Evolutionary conservation across 2,888 invertebrate species (phyloP).

Genomic region (Salpingus planirostris): DNA sequence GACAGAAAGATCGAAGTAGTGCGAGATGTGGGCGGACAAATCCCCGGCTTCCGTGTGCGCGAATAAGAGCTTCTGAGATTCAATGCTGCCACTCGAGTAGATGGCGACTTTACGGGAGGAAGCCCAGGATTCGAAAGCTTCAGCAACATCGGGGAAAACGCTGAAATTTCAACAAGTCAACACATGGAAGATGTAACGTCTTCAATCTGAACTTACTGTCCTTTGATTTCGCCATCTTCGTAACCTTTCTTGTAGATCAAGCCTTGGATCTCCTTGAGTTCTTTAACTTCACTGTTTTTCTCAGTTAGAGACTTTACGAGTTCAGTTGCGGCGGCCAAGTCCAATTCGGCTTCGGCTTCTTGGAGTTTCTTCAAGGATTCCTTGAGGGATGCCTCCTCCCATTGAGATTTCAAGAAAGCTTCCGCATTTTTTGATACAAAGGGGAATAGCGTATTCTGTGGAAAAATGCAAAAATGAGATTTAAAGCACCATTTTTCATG

Average conservation of each 20-base stretch:
- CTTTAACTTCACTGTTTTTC: conserved; percentile 65
- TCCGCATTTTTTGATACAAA: conserved; percentile 67
- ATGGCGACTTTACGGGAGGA: conserved; percentile 57
- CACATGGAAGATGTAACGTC: too few species aligned
- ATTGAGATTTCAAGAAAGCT: conserved; percentile 60
- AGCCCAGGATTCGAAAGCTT: conserved; percentile 64
- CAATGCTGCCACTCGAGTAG: conserved; percentile 87
- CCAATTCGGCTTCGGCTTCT: conserved; percentile 35
- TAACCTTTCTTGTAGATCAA: conserved; percentile 84
- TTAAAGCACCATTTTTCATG: conserved; percentile 1
- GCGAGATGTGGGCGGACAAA: conserved; percentile 60
- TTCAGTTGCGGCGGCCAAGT: conserved; percentile 51
- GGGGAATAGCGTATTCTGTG: conserved; percentile 66
- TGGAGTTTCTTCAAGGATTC: conserved; percentile 56
- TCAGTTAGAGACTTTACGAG: conserved; percentile 78
- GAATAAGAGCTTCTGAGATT: conserved; percentile 84
- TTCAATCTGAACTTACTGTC: conserved; percentile 72
- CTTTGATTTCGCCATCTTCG: conserved; percentile 64
- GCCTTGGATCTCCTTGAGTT: conserved; percentile 84
- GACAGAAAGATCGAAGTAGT: conserved; percentile 74
- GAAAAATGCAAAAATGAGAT: conserved; percentile 25
- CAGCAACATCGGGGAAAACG: conserved; percentile 77
- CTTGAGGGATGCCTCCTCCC: conserved; percentile 61
- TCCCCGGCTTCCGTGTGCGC: conserved; percentile 72
- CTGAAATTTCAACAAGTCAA: conserved; percentile 45